Base-by-base conservation (phyloP, 2,888 invertebrate species). In the Amphipyra tragopoginis region DNA sequence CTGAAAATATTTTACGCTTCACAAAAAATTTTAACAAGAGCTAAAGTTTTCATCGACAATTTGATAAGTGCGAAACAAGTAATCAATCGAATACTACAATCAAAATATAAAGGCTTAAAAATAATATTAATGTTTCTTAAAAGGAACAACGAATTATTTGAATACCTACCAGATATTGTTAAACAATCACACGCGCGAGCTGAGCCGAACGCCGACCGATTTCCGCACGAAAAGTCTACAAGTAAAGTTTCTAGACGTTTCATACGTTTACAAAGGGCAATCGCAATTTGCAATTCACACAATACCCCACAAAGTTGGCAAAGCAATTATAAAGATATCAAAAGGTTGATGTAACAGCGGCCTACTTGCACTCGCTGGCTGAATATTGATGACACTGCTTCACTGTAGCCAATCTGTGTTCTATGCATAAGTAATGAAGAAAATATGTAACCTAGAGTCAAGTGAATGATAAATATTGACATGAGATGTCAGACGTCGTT, bases 401-500 rank as follows among this genome's bases (percentile, higher is more conserved):
- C 85, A 85, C 86, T 86, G 84, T 83, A 88, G 87, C 90, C 93
- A 93, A 93, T 94, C 93, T 93, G 86, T 92, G 89, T 89, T 91
- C 93, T 90, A 93, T 93, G 93, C 93, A 93, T 93, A 93, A 93
- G 89, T 94, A 93, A 93, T 93, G 88, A 87, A 89, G 88, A 92
- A 92, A 92, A 93, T 92, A 90, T 90, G 88, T 84, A 86, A 84
- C 82, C 87, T 87, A 88, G 87, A 90, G 87, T 87, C 83, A 83
- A 89, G 88, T 86, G 84, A 81, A 85, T 85, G 85, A 89, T 90
- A 91, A 92, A 91, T 91, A 91, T 91, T 89, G 87, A 87, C 89
- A 84, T 79, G 61, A 78, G 82, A 81, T 77, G 77, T 79, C 63
- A 78, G 82, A 80, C 78, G 77, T 79, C 82, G 79, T 70, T 81